A percentile compares a stretch with the other conserved stretches of the same genome.
Conservation (phyloP, 2,113 vertebrate genomes). For the Siphamia tubifer region DNA sequence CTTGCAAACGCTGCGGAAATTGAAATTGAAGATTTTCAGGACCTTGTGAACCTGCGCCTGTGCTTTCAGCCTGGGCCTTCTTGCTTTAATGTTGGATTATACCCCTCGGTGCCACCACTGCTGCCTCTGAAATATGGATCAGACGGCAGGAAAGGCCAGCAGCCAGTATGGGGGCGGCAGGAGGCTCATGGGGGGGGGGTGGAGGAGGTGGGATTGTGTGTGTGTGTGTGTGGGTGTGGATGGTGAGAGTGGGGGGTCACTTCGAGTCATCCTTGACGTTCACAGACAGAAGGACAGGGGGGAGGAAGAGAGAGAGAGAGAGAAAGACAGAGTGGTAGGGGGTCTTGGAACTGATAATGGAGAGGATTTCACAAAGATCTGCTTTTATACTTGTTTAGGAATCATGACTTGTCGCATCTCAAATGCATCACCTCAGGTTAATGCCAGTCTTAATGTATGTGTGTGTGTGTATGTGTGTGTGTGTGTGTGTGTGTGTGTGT, state of each 20-base stretch:
- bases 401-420: constrained; percentile 7
- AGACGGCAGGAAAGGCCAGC: constrained; percentile 76
- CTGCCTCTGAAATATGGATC: constrained; percentile 80
- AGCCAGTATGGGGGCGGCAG: constrained; percentile 70
- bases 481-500: no score
- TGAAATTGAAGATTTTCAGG: constrained; percentile 72
- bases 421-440: no score
- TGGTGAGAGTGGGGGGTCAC: no score
- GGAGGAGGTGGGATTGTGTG: not conserved
- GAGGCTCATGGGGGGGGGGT: constrained; percentile 25
- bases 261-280: constrained; percentile 61
- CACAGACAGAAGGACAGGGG: constrained; percentile 45
- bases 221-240: constrained; percentile 1
- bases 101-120: constrained; percentile 69
- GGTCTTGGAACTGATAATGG: constrained; percentile 48
- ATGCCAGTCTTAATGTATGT: no score
- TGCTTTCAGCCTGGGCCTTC: constrained; percentile 54
- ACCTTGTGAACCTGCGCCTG: constrained; percentile 61
- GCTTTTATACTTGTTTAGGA: not conserved
- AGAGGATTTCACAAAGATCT: constrained; percentile 40
- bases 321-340: constrained; percentile 25
- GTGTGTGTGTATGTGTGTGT: no score
- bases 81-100: constrained; percentile 78
- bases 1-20: constrained; percentile 62
- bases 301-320: constrained; percentile 8